Base-by-base conservation (phyloP, 2,797 vertebrate genomes). In the Sebastes kiyomatsui region DNA sequence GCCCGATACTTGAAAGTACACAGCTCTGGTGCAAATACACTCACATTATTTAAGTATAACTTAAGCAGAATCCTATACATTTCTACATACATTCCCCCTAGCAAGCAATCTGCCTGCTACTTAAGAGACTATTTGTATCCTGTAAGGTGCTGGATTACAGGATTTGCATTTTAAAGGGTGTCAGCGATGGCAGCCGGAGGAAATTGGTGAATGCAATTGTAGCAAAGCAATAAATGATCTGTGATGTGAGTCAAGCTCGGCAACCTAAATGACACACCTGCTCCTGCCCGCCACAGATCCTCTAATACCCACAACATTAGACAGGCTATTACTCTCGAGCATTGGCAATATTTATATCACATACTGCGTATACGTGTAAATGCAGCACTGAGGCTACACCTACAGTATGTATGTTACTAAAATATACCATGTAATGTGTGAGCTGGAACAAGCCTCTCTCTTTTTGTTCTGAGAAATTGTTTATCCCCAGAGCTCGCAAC, bases 141-240 rank as follows among this genome's bases (percentile, higher is more conserved):
- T 84, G 72, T 62, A 67, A 79, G 70, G 84, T 79, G 67, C 79
- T 84, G 82, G 81, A 92, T 91, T 91, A 92, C 80, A 81, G 85
- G 79, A 92, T 91, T 92, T 90, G 79, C 87, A 90, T 92, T 90
- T 92, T 87, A 89, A 92, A 92, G 83, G 64, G 74, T 80, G 77
- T 85, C 79, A 73, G 67, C 61, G 64, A 83, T 62, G 82, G 80
- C 87, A 91, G 87, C 68, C 22, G 58, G 42, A 83, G 79, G 81
- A 84, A 85, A 76, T 65, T 65, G 76, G 74, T 67, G 72, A 86
- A 87, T 70, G 66, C 69, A 65, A 79, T 76, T 70, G 78, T 22
- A 22, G 85, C 86, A 83, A 32, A 30, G 69, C 79, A 87, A 88
- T 82, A 87, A 81, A 82, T 69, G 79, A 75, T 85, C 62, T 69